Conservation (phyloP, 2,113 vertebrate species). For the Mormyrus lacerda region DNA sequence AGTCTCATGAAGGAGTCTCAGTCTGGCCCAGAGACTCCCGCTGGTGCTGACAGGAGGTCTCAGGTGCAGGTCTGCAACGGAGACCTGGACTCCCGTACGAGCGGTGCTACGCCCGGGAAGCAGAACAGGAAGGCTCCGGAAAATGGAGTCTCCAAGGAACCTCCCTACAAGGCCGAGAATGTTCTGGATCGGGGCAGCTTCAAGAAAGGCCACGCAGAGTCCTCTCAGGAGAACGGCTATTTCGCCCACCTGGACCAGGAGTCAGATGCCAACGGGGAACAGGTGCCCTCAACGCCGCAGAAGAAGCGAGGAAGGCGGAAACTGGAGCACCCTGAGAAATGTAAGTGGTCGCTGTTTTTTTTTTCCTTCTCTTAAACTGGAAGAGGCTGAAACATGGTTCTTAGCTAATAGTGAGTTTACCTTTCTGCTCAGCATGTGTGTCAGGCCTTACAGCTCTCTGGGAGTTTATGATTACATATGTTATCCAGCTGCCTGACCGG, state of each 20-base stretch:
- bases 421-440: background rate
- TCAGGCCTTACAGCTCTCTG: background rate
- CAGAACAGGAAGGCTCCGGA: slow-evolving; percentile 66
- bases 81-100: slow-evolving; percentile 54
- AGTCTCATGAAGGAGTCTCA: background rate
- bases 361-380: background rate
- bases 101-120: slow-evolving; percentile 41
- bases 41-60: slow-evolving; percentile 53
- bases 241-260: slow-evolving; percentile 63
- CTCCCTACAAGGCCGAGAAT: slow-evolving; percentile 44
- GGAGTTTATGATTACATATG: background rate
- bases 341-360: slow-evolving; percentile 52
- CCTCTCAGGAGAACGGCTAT: slow-evolving; percentile 76
- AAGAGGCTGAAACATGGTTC: background rate
- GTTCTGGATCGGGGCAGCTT: slow-evolving; percentile 35
- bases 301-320: slow-evolving; percentile 79
- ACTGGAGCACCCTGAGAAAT: slow-evolving; percentile 73
- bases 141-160: slow-evolving; percentile 57
- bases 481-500: background rate
- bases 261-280: slow-evolving; percentile 67
- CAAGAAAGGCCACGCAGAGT: slow-evolving; percentile 48
- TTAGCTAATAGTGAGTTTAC: background rate
- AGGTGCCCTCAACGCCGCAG: slow-evolving; percentile 51
- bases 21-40: background rate
- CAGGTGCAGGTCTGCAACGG: slow-evolving; percentile 77